phyloP scores from a whole-genome alignment of 2,113 vertebrate species.

The Pedetes capensis region DNA sequence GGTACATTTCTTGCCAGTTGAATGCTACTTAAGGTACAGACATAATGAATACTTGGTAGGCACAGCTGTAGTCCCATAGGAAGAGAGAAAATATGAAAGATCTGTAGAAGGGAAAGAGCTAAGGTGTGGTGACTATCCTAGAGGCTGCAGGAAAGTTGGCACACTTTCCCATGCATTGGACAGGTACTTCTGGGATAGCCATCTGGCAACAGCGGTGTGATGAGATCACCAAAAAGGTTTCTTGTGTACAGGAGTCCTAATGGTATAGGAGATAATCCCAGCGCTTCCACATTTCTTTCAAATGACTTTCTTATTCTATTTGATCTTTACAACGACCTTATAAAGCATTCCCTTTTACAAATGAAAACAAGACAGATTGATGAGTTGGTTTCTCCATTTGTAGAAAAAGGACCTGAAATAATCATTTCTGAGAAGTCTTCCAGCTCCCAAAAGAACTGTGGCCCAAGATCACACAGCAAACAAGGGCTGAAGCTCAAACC shows the following conservation, averaged over 20 bases:
- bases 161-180: background rate
- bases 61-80: background rate
- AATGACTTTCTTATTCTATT: background rate
- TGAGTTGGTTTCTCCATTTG: background rate
- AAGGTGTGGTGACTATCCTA: background rate
- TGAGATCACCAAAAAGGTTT: background rate
- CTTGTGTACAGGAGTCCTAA: background rate
- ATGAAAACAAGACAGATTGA: background rate
- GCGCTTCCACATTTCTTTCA: background rate
- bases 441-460: background rate
- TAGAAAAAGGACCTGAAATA: background rate
- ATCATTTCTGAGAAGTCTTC: background rate
- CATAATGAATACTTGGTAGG: background rate
- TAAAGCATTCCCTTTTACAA: background rate
- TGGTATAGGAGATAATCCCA: background rate
- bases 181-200: background rate
- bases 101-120: background rate
- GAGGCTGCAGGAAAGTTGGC: background rate
- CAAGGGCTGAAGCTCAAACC: background rate
- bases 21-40: background rate
- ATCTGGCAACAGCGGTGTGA: fast-evolving
- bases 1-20: background rate
- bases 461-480: background rate
- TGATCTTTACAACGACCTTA: background rate
- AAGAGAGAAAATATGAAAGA: background rate